Evolutionary conservation across 2,113 vertebrate species (phyloP).

Genomic region (Nettapus auritus): DNA sequence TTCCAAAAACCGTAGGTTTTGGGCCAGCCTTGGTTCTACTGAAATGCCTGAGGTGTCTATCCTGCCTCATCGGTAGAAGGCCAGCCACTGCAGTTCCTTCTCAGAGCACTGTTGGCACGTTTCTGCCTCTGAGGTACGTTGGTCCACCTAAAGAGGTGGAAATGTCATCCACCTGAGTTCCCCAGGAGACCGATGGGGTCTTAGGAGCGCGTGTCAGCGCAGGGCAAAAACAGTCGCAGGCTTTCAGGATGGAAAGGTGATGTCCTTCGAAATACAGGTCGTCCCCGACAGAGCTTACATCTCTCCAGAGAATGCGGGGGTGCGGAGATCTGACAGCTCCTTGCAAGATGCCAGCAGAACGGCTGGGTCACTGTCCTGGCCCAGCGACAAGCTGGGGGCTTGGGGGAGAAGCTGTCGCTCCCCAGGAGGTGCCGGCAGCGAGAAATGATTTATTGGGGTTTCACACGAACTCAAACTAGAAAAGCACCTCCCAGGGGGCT

Average conservation of each 20-base stretch:
- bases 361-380: not conserved
- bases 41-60: not conserved
- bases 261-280: not conserved
- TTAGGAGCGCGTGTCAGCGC: not conserved
- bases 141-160: rapidly evolving
- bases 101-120: not conserved
- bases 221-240: not conserved
- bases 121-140: slow-evolving; percentile 71
- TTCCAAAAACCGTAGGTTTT: not conserved
- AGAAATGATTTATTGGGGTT: not conserved
- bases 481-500: not conserved
- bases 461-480: not conserved
- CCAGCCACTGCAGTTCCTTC: not conserved
- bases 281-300: not conserved
- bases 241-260: not conserved
- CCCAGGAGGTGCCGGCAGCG: rapidly evolving
- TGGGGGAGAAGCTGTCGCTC: not conserved
- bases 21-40: not conserved
- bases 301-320: not conserved
- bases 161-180: not conserved
- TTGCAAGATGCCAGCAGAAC: not conserved
- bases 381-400: too few relatives aligned
- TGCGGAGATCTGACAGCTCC: not conserved
- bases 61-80: not conserved
- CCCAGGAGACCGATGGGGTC: not conserved